Conservation (phyloP, 2,888 invertebrate genomes). For the Urechis unicinctus region DNA sequence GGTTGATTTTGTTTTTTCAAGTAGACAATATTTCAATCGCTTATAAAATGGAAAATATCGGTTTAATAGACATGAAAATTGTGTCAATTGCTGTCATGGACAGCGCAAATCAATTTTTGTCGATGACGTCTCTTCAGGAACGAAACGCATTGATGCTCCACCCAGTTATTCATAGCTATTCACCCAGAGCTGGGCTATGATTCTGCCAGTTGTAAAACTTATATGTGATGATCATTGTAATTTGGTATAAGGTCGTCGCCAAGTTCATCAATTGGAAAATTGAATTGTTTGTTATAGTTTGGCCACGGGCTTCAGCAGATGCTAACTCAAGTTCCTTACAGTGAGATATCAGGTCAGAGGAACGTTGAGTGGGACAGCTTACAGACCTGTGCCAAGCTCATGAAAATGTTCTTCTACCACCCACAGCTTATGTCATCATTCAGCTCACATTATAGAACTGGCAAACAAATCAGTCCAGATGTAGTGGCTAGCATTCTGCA, state of each 20-base stretch:
- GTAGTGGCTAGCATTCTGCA: conserved; percentile 9
- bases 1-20: too few species aligned
- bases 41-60: too few species aligned
- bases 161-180: too few species aligned
- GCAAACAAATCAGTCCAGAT: conserved; percentile 65
- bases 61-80: too few species aligned
- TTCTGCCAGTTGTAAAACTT: background rate
- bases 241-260: background rate
- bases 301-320: conserved; percentile 82
- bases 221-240: background rate
- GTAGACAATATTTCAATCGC: too few species aligned
- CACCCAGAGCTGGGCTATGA: background rate
- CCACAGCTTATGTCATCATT: conserved; percentile 49
- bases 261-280: too few species aligned
- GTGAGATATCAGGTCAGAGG: conserved; percentile 76
- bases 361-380: conserved; percentile 93
- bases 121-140: too few species aligned
- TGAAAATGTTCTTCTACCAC: conserved; percentile 1
- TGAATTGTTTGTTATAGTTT: conserved; percentile 56
- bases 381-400: conserved; percentile 49
- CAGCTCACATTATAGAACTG: conserved; percentile 69
- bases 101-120: too few species aligned
- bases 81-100: too few species aligned
- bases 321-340: conserved; percentile 72
- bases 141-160: too few species aligned